phyloP scores from a whole-genome alignment of 2,113 vertebrate species.

The Pangasianodon hypophthalmus region DNA sequence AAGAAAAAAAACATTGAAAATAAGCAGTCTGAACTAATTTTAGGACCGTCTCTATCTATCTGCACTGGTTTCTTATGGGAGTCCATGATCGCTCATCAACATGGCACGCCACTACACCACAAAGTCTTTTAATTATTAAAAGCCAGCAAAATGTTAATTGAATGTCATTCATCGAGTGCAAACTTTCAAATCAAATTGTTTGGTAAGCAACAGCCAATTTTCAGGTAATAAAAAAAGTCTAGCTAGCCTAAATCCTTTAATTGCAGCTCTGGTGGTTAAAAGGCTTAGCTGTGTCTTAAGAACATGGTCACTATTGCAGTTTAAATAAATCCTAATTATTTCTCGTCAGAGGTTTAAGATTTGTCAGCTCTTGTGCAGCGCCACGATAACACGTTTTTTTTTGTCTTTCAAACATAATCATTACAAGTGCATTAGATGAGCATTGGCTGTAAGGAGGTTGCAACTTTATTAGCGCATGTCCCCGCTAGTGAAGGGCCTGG shows the following conservation, averaged over 20 bases:
- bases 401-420: conserved; percentile 77
- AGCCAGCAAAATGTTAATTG: conserved; percentile 8
- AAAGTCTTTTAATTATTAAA: conserved; percentile 20
- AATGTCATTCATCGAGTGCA: conserved; percentile 57
- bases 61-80: conserved; percentile 60
- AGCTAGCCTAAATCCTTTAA: conserved; percentile 69
- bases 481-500: conserved; percentile 69
- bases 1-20: conserved; percentile 56
- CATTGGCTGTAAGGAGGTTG: conserved; percentile 73
- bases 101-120: not conserved
- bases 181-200: conserved; percentile 58
- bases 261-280: conserved; percentile 75
- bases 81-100: conserved; percentile 53
- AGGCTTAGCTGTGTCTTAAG: conserved; percentile 74
- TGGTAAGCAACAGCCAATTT: conserved; percentile 71
- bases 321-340: conserved; percentile 84
- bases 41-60: conserved; percentile 59
- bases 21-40: conserved; percentile 68
- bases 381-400: conserved; percentile 70
- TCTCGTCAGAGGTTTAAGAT: conserved; percentile 77
- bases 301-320: conserved; percentile 69
- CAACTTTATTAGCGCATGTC: conserved; percentile 71
- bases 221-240: conserved; percentile 74
- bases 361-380: conserved; percentile 76
- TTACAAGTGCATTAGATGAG: conserved; percentile 73